These are phyloP conservation scores for Chamaetylas fuelleborni DNA, from an alignment of 2,113 vertebrate species.

Conservation along the genomic window DNA sequence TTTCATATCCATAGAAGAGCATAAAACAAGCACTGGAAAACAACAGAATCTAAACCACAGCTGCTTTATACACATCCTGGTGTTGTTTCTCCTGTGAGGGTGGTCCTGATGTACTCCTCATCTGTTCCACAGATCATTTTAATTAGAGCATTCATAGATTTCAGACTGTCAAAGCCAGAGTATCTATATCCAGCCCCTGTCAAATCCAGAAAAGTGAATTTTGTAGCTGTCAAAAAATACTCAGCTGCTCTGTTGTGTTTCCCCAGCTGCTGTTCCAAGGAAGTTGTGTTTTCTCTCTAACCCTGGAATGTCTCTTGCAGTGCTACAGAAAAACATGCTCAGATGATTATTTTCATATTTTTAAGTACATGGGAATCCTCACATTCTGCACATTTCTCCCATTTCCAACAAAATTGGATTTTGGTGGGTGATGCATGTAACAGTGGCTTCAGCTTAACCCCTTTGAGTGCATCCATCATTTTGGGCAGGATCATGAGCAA, in stretches of 20 bases:
- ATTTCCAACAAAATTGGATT: background rate
- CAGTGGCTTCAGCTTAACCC: slow-evolving; percentile 57
- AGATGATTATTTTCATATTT: slow-evolving; percentile 34
- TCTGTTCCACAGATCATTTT: background rate
- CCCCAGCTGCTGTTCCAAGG: background rate
- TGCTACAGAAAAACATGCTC: background rate
- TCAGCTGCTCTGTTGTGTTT: background rate
- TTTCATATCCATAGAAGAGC: background rate
- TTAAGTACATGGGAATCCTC: background rate
- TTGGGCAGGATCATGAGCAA: slow-evolving; percentile 25
- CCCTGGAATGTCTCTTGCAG: background rate
- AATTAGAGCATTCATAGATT: background rate
- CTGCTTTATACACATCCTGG: background rate
- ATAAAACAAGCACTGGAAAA: background rate
- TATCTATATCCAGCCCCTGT: background rate
- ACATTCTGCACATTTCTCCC: slow-evolving; percentile 14
- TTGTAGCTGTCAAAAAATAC: background rate
- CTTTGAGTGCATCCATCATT: slow-evolving; percentile 33
- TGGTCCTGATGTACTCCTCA: background rate
- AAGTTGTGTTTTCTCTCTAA: background rate
- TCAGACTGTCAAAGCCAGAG: background rate
- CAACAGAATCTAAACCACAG: background rate
- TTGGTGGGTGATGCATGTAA: background rate
- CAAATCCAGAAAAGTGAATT: background rate
- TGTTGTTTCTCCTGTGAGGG: background rate